Evolutionary conservation across 2,113 vertebrate genomes (phyloP).

Genomic region (Myrmecophaga tridactyla): DNA sequence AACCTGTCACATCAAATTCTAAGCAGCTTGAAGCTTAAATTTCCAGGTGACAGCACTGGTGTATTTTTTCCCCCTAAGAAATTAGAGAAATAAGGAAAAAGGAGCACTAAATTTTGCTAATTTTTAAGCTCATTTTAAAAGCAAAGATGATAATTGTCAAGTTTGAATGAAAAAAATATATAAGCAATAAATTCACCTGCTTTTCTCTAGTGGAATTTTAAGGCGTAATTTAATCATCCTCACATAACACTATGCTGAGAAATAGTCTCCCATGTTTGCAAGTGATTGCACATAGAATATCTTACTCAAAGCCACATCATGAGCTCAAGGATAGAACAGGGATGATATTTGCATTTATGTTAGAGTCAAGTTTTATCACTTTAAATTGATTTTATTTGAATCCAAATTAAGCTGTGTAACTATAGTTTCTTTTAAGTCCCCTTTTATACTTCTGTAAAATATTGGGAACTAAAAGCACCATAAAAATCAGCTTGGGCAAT

Average conservation of each 20-base stretch:
- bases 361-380: neutral
- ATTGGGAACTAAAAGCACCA: neutral
- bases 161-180: neutral
- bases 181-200: neutral
- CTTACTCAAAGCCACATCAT: too few species aligned
- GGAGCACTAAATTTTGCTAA: neutral
- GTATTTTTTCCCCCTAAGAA: neutral
- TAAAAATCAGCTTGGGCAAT: neutral
- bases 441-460: neutral
- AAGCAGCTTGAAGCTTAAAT: neutral
- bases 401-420: neutral
- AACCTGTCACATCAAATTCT: neutral
- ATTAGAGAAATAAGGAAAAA: neutral
- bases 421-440: neutral
- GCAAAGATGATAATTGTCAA: neutral
- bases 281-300: neutral
- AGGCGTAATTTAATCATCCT: neutral
- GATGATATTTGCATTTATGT: neutral
- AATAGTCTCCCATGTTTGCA: neutral
- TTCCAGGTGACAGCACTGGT: neutral
- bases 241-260: neutral
- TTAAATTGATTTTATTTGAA: neutral
- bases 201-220: neutral
- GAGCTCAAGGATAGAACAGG: neutral
- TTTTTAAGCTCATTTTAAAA: conserved; percentile 35